Evolutionary conservation across 2,113 vertebrate species (phyloP), one percentile per base, ranked within the genome.

Genomic region (Glareola pratincola): DNA sequence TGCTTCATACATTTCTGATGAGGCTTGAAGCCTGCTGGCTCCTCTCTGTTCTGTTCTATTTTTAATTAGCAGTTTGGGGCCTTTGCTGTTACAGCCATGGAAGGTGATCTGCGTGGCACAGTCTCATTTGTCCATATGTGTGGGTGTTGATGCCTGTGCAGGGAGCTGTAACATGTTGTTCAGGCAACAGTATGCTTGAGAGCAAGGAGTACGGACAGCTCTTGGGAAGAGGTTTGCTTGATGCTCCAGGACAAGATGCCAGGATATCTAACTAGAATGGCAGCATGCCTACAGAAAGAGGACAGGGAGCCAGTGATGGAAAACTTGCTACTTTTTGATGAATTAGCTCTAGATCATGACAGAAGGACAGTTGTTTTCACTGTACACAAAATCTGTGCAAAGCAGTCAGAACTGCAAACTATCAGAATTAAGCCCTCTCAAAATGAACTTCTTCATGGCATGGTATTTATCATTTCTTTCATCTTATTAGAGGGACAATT

Each of bases 41-140:
- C 32, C 53, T 60, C 62, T 90, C 82, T 30, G 22, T 20, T 88
- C 73, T 86, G 36, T 75, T 82, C 80, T 93, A 60, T 84, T 94
- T 95, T 94, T 91, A 92, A 85, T 94, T 77, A 95, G 62, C 66
- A 43, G 22, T 75, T 51, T 36, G 86, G n/a, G 83, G 62, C 51
- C 77, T 64, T 60, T 69, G 80, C 73, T 56, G 34, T 60, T n/a
- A 0, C 8, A 86, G 79, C 39, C 51, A 2, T 4, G 14, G 76
- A 80, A 56, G 80, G 45, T 27, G 91, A 43, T 92, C 18, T 51
- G 30, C 1, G 4, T 56, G 83, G 66, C 83, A n/a, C 21, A 1
- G 78, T 9, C 89, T 54, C 34, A 2, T 72, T 78, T 71, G n/a
- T 68, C 36, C 34, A 0, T 3, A 4, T 0, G 45, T 48, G 9